A percentile compares a stretch with the other conserved stretches of the same genome.
Evolutionary conservation across 2,113 vertebrate species (phyloP).

Genomic region (Ameiurus melas): DNA sequence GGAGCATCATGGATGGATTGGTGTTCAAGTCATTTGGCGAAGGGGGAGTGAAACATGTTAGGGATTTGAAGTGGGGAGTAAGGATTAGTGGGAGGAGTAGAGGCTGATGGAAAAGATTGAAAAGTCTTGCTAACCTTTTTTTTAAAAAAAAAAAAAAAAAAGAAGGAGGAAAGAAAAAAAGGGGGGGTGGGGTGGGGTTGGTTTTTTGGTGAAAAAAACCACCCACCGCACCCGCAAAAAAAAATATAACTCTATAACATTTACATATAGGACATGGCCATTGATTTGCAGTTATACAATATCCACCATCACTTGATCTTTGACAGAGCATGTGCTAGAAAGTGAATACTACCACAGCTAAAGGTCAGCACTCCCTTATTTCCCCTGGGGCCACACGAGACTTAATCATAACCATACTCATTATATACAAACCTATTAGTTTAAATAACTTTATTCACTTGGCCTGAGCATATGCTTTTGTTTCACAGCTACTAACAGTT

Average conservation of each 20-base stretch:
- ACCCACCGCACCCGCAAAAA: too few species aligned
- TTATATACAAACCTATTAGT: conserved; percentile 39
- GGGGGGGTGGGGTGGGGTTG: too few species aligned
- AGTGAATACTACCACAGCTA: conserved; percentile 1
- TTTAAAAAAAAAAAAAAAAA: too few species aligned
- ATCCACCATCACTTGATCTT: neutral
- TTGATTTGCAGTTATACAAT: conserved; percentile 43
- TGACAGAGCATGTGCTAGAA: neutral
- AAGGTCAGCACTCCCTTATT: conserved; percentile 44
- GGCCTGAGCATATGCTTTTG: conserved; percentile 14
- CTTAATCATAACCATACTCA: conserved; percentile 34
- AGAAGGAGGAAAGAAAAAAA: too few species aligned
- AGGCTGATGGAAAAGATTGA: conserved; percentile 1
- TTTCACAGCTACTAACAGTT: conserved; percentile 29
- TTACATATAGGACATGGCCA: conserved; percentile 49
- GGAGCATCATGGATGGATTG: conserved; percentile 1
- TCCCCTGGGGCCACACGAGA: conserved; percentile 45
- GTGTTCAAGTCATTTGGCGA: neutral
- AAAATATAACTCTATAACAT: conserved; percentile 54
- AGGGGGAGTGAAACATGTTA: conserved; percentile 22
- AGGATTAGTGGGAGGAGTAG: neutral
- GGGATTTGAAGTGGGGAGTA: neutral
- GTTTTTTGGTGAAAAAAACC: too few species aligned
- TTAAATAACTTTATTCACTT: conserved; percentile 45
- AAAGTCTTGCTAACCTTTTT: neutral